Percentiles rank a stretch among this genome's conserved stretches.
These are phyloP conservation scores for Acleris sparsana DNA, from an alignment of 2,888 invertebrate genomes.

Conservation along the genomic window DNA sequence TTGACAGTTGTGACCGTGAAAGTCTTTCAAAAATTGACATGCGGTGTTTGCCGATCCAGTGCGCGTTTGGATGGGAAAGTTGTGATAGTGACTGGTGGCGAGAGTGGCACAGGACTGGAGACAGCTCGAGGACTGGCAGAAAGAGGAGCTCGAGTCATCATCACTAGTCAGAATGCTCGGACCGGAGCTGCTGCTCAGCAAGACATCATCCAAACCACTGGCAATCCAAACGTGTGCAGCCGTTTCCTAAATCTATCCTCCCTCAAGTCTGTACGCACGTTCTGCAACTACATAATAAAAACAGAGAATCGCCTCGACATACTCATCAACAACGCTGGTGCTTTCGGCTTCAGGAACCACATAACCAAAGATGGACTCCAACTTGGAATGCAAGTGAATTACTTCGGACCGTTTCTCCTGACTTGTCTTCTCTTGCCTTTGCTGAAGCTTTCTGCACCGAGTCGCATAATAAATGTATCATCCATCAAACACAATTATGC, in stretches of 20 bases:
- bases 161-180: slow-evolving; percentile 75
- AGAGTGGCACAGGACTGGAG: slow-evolving; percentile 80
- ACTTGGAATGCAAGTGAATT: slow-evolving; percentile 88
- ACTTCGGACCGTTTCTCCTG: slow-evolving; percentile 88
- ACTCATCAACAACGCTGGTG: slow-evolving; percentile 85
- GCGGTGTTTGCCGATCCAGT: slow-evolving; percentile 70
- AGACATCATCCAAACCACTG: slow-evolving; percentile 65
- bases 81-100: slow-evolving; percentile 74
- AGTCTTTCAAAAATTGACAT: slow-evolving; percentile 71
- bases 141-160: slow-evolving; percentile 77
- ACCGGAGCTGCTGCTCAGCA: slow-evolving; percentile 66
- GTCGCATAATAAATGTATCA: slow-evolving; percentile 86
- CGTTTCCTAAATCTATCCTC: slow-evolving; percentile 73
- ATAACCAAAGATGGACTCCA: slow-evolving; percentile 87
- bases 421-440: slow-evolving; percentile 84
- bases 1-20: slow-evolving; percentile 56
- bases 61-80: slow-evolving; percentile 78
- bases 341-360: slow-evolving; percentile 72
- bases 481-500: slow-evolving; percentile 82
- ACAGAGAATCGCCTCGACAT: slow-evolving; percentile 80
- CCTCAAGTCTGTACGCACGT: slow-evolving; percentile 78
- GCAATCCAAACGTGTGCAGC: slow-evolving; percentile 65
- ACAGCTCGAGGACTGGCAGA: slow-evolving; percentile 78
- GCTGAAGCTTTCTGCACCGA: slow-evolving; percentile 83
- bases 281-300: slow-evolving; percentile 80